Evolutionary conservation across 2,113 vertebrate species (phyloP), one percentile per base, ranked within the genome.

Genomic region (Oryzias celebensis): DNA sequence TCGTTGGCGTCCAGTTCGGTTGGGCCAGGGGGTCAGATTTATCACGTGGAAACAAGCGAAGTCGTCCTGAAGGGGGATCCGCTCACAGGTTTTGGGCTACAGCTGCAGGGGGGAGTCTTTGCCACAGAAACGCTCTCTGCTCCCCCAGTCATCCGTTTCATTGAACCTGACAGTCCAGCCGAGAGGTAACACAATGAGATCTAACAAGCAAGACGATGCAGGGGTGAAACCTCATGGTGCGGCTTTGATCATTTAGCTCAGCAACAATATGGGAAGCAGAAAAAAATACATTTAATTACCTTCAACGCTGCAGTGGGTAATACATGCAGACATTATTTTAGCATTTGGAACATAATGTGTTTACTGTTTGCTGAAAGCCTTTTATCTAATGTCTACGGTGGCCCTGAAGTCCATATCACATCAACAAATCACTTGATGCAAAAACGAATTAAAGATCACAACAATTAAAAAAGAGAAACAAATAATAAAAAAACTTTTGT

Each of bases 101-200:
- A 98, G 91, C 96, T 99, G 57, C 97, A 98, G 85, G 97, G 96
- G 31, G 96, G 97, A 53, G 94, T 98, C 85, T 98, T 99, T 76
- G 95, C 96, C 82, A 98, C 95, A 0, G 97, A 98, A 87, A 95
- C 94, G 24, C 88, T 98, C 72, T 98, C 95, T 4, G 91, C 94
- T 56, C 96, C 97, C 0, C 95, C 97, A 17, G 92, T 95, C 43
- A 90, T 99, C 85, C 93, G 95, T 75, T 98, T 98, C 82, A 96
- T 99, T 23, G 96, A 97, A 86, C 95, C 95, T 0, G 96, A 98
- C 93, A 98, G 97, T 82, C 94, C 97, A 0, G 96, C 97, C 42
- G 97, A 98, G 91, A 96, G 95, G 97, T 93, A 93, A 90, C 44
- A 0, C 52, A 48, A 65, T 31, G 24, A 58, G 65, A 80, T 65